phyloP scores from a whole-genome alignment of 2,888 invertebrate species.

The Nebria salina region DNA sequence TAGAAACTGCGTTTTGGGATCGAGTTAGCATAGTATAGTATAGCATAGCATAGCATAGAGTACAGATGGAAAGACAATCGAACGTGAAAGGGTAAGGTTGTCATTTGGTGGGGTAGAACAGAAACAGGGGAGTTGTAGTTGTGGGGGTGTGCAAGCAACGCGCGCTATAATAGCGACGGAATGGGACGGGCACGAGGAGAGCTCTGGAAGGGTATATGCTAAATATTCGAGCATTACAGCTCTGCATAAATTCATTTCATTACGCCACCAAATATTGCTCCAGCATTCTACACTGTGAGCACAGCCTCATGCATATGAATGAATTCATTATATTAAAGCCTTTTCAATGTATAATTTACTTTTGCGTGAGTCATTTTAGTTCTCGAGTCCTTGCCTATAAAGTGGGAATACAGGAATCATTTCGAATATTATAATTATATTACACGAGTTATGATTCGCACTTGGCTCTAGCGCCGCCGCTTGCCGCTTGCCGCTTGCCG shows the following conservation, averaged over 20 bases:
- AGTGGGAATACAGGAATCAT: constrained; percentile 57
- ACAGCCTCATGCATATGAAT: constrained; percentile 71
- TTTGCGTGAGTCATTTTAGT: constrained; percentile 73
- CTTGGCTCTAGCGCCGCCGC: no score
- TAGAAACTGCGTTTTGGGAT: no score
- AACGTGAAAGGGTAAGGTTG: constrained; percentile 47
- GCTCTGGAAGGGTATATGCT: constrained; percentile 65
- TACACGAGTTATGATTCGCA: constrained; percentile 54
- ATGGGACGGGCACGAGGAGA: constrained; percentile 60
- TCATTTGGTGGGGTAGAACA: constrained; percentile 45
- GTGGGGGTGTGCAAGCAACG: constrained; percentile 55
- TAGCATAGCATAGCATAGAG: neutral
- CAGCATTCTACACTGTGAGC: constrained; percentile 60
- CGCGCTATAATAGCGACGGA: constrained; percentile 51
- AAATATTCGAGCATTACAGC: constrained; percentile 70
- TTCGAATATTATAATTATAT: constrained; percentile 61
- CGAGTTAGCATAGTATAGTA: neutral
- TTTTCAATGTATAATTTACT: constrained; percentile 75
- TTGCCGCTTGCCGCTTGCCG: no score
- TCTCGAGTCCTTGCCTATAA: constrained; percentile 55
- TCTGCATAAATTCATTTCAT: constrained; percentile 74
- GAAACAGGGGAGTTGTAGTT: constrained; percentile 51
- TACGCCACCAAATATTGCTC: constrained; percentile 72
- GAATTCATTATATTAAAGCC: constrained; percentile 74
- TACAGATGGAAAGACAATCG: constrained; percentile 49